These are phyloP conservation scores for Bathynomus jamesi DNA, from an alignment of 1,140 invertebrate genomes.

Conservation along the genomic window DNA sequence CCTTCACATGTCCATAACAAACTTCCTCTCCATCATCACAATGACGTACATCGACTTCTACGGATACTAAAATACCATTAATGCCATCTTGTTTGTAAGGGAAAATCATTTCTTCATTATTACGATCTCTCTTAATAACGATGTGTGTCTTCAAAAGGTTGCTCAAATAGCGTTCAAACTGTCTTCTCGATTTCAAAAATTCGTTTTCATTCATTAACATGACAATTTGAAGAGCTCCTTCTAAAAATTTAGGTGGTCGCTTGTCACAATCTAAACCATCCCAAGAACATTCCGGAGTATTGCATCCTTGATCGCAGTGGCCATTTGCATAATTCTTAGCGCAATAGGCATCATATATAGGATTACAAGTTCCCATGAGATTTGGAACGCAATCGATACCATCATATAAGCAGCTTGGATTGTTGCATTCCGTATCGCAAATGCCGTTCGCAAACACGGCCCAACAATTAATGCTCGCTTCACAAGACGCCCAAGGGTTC, in stretches of 20 bases:
- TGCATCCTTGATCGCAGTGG: slow-evolving; percentile 85
- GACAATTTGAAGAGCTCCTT: slow-evolving; percentile 74
- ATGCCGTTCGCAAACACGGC: slow-evolving; percentile 73
- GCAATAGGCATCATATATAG: slow-evolving; percentile 85
- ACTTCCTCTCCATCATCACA: slow-evolving; percentile 60
- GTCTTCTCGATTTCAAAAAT: slow-evolving; percentile 62
- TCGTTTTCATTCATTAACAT: slow-evolving; percentile 70
- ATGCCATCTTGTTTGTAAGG: slow-evolving; percentile 58
- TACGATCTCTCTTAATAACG: slow-evolving; percentile 56
- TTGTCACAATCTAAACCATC: slow-evolving; percentile 92
- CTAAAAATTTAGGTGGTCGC: slow-evolving; percentile 59
- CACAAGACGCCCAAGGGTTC: slow-evolving; percentile 90
- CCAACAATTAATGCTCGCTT: slow-evolving; percentile 76
- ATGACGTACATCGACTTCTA: slow-evolving; percentile 87
- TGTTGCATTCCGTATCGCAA: slow-evolving; percentile 88
- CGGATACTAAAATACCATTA: slow-evolving; percentile 68
- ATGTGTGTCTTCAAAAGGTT: slow-evolving; percentile 70
- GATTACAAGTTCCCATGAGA: slow-evolving; percentile 71
- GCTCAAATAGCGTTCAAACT: slow-evolving; percentile 73
- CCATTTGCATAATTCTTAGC: slow-evolving; percentile 86
- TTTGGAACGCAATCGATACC: slow-evolving; percentile 77
- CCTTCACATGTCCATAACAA: slow-evolving; percentile 69
- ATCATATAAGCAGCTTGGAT: slow-evolving; percentile 83
- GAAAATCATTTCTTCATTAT: slow-evolving; percentile 81
- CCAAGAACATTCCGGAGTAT: slow-evolving; percentile 93